A percentile compares a stretch with the other conserved stretches of the same genome.
phyloP scores from a whole-genome alignment of 37 sponge, comb jelly and placozoan species.

The Chondrosia reniformis region DNA sequence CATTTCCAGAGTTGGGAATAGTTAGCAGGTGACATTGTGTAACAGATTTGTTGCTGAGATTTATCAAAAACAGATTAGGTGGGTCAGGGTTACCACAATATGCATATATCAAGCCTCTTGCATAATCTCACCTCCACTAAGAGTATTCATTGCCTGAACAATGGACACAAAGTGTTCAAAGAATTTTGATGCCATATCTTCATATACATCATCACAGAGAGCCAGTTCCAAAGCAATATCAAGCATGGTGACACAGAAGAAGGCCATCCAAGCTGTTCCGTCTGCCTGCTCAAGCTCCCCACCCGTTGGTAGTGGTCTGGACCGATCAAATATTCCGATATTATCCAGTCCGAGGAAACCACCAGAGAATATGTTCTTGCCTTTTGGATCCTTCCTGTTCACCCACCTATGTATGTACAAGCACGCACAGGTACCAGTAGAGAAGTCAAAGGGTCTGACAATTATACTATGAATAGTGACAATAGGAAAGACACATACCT shows the following conservation, averaged over 20 bases:
- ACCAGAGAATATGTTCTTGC: slow-evolving; percentile 93
- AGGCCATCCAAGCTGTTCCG: slow-evolving; percentile 98
- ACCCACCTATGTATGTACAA: slow-evolving; percentile 77
- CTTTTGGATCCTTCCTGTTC: slow-evolving; percentile 89
- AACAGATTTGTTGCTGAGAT: no score
- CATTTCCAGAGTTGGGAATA: no score
- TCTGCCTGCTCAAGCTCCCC: slow-evolving; percentile 92
- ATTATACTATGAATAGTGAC: no score
- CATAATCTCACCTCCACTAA: slow-evolving; percentile 49
- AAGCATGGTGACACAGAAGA: slow-evolving; percentile 91
- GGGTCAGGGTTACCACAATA: no score
- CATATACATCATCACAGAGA: slow-evolving; percentile 77
- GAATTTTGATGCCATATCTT: slow-evolving; percentile 99
- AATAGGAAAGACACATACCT: no score
- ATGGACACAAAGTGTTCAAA: slow-evolving; percentile 95
- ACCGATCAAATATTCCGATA: slow-evolving; percentile 93
- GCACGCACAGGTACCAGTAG: background rate
- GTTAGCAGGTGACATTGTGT: no score
- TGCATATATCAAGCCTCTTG: no score
- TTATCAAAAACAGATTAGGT: no score
- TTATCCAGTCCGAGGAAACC: slow-evolving; percentile 96
- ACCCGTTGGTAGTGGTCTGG: slow-evolving; percentile 88
- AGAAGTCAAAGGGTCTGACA: background rate
- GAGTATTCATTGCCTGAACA: slow-evolving; percentile 90
- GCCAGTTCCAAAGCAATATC: slow-evolving; percentile 93